These are phyloP conservation scores for Cossypha dichroa DNA, from an alignment of 2,797 vertebrate genomes.

Conservation along the genomic window DNA sequence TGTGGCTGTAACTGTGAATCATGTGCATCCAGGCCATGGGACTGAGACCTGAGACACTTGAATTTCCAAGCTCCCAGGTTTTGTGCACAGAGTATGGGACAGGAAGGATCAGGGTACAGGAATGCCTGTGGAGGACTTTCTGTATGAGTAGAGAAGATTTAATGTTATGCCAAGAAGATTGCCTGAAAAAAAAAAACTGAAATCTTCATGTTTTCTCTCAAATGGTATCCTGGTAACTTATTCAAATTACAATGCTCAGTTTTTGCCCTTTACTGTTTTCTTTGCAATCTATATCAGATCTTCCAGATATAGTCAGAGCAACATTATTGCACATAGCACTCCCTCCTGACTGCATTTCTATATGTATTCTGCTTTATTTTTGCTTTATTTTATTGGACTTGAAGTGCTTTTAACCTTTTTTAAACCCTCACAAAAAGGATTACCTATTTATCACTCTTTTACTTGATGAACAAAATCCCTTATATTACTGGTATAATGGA, in stretches of 20 bases:
- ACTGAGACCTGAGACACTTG: neutral
- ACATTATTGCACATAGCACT: neutral
- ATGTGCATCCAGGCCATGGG: neutral
- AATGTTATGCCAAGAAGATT: neutral
- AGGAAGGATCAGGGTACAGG: neutral
- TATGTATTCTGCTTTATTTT: neutral
- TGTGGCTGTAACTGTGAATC: neutral
- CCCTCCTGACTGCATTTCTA: neutral
- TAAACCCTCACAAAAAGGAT: neutral
- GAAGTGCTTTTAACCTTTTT: neutral
- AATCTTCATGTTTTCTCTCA: neutral
- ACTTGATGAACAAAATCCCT: neutral
- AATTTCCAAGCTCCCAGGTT: neutral
- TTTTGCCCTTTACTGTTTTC: neutral
- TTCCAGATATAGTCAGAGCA: neutral
- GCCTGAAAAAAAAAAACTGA: neutral
- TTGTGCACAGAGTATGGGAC: neutral
- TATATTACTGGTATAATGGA: neutral
- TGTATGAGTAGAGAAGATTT: neutral
- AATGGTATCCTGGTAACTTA: neutral
- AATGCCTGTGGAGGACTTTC: neutral
- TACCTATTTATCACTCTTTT: neutral
- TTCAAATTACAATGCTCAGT: neutral
- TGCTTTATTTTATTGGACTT: neutral
- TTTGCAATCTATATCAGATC: neutral